A percentile compares a stretch with the other conserved stretches of the same genome.
Conservation (phyloP, 2,113 vertebrate genomes). For the Oceanodroma tethys region DNA sequence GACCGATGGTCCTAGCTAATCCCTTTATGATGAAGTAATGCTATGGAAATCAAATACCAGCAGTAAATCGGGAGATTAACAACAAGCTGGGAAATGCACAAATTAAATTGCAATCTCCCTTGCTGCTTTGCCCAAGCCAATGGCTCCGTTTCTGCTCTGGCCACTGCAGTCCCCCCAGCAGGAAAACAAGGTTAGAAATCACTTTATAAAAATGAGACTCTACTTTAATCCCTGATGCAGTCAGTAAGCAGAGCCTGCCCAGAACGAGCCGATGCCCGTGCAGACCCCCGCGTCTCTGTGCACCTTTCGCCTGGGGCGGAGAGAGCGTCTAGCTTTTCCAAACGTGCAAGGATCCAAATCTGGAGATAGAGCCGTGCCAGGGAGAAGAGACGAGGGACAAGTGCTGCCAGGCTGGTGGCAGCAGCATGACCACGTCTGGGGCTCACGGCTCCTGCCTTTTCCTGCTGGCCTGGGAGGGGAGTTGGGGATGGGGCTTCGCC, state of each 20-base stretch:
- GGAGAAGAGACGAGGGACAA: not conserved
- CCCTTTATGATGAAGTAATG: slow-evolving; percentile 8
- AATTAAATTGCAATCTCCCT: slow-evolving; percentile 54
- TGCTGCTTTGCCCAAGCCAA: not conserved
- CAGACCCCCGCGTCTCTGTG: not conserved
- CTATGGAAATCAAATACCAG: slow-evolving; percentile 39
- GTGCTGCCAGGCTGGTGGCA: not conserved
- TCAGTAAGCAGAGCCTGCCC: not conserved
- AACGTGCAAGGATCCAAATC: accelerated
- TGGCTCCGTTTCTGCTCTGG: not conserved
- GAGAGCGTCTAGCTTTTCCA: not conserved
- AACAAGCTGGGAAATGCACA: slow-evolving; percentile 43
- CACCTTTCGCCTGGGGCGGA: not conserved
- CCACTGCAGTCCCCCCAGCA: not conserved
- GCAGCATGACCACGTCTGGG: accelerated
- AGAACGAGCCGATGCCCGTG: accelerated
- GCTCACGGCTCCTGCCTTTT: not conserved
- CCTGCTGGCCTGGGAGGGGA: not conserved
- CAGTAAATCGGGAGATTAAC: slow-evolving; percentile 35
- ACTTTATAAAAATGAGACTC: not conserved
- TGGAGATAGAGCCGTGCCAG: not conserved
- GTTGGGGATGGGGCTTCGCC: not conserved
- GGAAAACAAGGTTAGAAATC: slow-evolving; percentile 25
- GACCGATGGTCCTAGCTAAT: slow-evolving; percentile 36
- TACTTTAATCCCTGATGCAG: not conserved